These are phyloP conservation scores for Turdus rufiventris DNA, from an alignment of 2,113 vertebrate genomes.

Conservation along the genomic window DNA sequence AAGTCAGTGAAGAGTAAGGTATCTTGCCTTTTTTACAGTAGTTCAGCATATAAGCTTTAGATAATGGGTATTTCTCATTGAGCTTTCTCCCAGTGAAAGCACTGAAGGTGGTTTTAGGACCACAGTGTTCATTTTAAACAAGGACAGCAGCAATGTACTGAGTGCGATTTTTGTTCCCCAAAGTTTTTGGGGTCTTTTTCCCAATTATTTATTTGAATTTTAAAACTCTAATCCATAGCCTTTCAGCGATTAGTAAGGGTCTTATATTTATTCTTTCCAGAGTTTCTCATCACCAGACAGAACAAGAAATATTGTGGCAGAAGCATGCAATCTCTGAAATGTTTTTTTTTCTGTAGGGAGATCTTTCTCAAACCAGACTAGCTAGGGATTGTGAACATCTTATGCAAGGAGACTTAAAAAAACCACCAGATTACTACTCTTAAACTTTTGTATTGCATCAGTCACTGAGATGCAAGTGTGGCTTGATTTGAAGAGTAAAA, in stretches of 20 bases:
- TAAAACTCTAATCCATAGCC: neutral
- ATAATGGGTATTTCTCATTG: neutral
- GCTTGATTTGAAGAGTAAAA: neutral
- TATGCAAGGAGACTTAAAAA: neutral
- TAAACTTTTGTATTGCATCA: neutral
- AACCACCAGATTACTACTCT: neutral
- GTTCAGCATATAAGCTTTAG: neutral
- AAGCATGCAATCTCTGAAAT: neutral
- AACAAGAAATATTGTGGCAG: neutral
- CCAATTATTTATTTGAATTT: neutral
- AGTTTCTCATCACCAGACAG: neutral
- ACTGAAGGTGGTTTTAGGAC: neutral
- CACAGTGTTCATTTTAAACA: neutral
- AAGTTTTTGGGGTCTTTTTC: neutral
- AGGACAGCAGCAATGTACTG: neutral
- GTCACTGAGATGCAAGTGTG: neutral
- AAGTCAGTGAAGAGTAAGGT: neutral
- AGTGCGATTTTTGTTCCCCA: neutral
- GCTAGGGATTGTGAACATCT: neutral
- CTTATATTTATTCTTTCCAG: neutral
- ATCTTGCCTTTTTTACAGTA: neutral
- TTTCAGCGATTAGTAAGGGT: neutral
- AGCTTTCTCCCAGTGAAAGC: neutral
- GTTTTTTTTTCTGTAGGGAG: neutral
- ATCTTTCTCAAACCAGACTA: neutral